phyloP scores from a whole-genome alignment of 2,888 invertebrate genomes.

The Sinotaia quadrata region DNA sequence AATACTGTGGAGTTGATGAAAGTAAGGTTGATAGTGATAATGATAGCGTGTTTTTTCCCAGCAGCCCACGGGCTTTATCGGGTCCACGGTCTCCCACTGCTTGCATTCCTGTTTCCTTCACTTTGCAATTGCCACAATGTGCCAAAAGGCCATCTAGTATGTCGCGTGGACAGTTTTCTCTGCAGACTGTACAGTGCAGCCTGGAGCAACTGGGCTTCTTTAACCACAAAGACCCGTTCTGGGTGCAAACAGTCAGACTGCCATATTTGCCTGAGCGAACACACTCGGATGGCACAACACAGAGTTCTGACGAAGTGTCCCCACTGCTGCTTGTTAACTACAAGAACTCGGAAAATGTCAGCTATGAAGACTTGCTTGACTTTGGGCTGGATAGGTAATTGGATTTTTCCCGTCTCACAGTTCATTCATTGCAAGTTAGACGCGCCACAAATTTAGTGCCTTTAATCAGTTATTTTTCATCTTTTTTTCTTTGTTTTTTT shows the following conservation, averaged over 20 bases:
- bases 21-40: conserved; percentile 38
- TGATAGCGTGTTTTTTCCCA: conserved; percentile 52
- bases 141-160: conserved; percentile 28
- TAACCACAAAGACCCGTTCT: conserved; percentile 65
- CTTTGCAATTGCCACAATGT: not conserved
- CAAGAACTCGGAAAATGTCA: conserved; percentile 81
- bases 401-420: conserved; percentile 10
- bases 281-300: conserved; percentile 41
- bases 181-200: conserved; percentile 49
- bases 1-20: conserved; percentile 29
- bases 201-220: conserved; percentile 64
- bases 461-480: too few species aligned
- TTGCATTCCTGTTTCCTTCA: not conserved
- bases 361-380: conserved; percentile 91
- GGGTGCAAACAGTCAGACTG: conserved; percentile 58
- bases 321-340: conserved; percentile 69
- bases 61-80: conserved; percentile 15
- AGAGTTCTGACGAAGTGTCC: conserved; percentile 73
- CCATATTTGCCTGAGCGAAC: conserved; percentile 38
- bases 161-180: conserved; percentile 52
- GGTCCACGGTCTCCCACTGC: conserved; percentile 5
- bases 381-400: conserved; percentile 82
- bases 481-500: too few species aligned
- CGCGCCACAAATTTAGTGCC: too few species aligned
- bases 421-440: too few species aligned